Base-by-base conservation (phyloP, 2,797 vertebrate species). In the Siniperca undulata region DNA sequence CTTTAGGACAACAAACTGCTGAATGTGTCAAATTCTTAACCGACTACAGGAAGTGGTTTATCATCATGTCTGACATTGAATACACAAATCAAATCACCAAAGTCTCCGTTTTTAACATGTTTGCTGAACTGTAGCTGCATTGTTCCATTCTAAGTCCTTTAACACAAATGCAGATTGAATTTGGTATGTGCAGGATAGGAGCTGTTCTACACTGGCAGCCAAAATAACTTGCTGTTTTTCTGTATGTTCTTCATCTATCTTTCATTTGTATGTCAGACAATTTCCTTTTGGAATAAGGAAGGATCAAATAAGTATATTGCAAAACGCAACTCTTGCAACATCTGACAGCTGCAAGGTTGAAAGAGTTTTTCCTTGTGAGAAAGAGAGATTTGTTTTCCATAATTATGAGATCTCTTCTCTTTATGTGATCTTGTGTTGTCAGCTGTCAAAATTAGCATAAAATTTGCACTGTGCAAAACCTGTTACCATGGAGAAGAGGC, bases 21-120 rank as follows among this genome's bases (percentile, higher is more conserved):
- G 86, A 92, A 86, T 74, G 62, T 77, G 81, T 82, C 87, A 82
- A 60, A 91, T 81, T 87, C 74, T 81, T 71, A 34, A 74, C 71
- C 9, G 13, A 82, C 82, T 72, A 86, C 70, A 86, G 85, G 84
- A 93, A 88, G 73, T 77, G 86, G 88, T 89, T 92, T 80, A 76
- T 92, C 70, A 77, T 84, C 64, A 60, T 70, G 66, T 77, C 72
- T 87, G 81, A 76, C 74, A 81, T 12, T 58, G 61, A 81, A 88
- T 74, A 53, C 73, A 74, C 64, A 70, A 74, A 82, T 77, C 55
- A 62, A n/a, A 42, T 84, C 56, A 71, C 24, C 76, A 46, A 74
- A 60, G 61, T 76, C n/a, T 64, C 17, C 3, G 3, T 80, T 84
- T 72, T 61, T 67, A 34, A 34, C 13, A 78, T 53, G n/a, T 62